These are phyloP conservation scores for Campaea margaritaria DNA, from an alignment of 2,888 invertebrate genomes.

Conservation along the genomic window DNA sequence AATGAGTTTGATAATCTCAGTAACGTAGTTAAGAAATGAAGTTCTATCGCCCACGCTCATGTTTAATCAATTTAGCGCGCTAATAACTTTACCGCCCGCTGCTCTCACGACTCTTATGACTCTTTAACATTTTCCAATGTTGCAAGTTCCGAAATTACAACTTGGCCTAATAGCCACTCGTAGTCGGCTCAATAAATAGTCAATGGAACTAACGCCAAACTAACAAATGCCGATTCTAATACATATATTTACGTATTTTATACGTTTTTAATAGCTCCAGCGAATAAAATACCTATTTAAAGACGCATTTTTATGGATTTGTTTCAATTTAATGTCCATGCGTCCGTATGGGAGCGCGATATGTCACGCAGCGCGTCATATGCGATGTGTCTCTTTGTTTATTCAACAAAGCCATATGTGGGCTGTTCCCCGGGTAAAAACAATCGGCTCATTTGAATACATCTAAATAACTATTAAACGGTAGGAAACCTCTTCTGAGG, in stretches of 20 bases:
- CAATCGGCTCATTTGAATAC: constrained; percentile 48
- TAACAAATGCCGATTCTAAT: constrained; percentile 54
- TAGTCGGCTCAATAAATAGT: constrained; percentile 36
- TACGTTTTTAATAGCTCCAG: constrained; percentile 59
- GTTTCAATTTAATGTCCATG: constrained; percentile 55
- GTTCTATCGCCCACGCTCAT: constrained; percentile 56
- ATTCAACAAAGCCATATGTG: constrained; percentile 57
- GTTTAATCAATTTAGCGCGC: constrained; percentile 69
- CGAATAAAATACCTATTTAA: constrained; percentile 59
- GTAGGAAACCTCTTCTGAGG: constrained; percentile 25
- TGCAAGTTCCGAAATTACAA: constrained; percentile 24
- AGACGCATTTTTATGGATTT: constrained; percentile 60
- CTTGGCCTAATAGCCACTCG: constrained; percentile 16
- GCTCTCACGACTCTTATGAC: constrained; percentile 59
- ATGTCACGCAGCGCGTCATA: constrained; percentile 59
- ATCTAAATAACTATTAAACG: constrained; percentile 38
- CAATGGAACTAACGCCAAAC: constrained; percentile 60
- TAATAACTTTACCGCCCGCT: constrained; percentile 62
- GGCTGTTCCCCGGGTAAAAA: constrained; percentile 48
- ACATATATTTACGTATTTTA: constrained; percentile 53
- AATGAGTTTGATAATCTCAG: constrained; percentile 36
- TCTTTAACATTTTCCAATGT: constrained; percentile 49
- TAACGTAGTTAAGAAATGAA: constrained; percentile 40
- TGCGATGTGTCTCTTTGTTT: constrained; percentile 56
- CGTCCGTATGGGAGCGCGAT: constrained; percentile 49